Evolutionary conservation across 1,140 invertebrate species (phyloP).

Genomic region (Drosophila orena): DNA sequence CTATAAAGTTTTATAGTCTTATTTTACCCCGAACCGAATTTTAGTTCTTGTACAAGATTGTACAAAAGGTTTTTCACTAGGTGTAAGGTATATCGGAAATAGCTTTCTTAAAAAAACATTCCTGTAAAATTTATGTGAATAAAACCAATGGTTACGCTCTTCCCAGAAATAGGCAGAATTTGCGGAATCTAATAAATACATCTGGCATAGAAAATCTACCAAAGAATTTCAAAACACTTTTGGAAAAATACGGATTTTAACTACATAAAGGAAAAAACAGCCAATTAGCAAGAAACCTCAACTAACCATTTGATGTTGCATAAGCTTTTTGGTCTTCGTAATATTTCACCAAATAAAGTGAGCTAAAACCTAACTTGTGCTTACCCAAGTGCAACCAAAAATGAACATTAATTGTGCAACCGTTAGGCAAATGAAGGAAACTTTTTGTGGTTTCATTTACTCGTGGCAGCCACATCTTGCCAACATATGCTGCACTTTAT

Average conservation of each 20-base stretch:
- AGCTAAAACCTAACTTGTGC: constrained; percentile 5
- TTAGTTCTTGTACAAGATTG: too few relatives aligned
- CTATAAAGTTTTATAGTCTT: not conserved
- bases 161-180: too few relatives aligned
- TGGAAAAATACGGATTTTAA: too few relatives aligned
- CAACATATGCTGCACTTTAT: constrained; percentile 60
- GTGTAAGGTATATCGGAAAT: too few relatives aligned
- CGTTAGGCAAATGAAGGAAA: constrained; percentile 29
- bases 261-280: not conserved
- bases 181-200: too few relatives aligned
- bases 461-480: constrained; percentile 29
- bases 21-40: too few relatives aligned
- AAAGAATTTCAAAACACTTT: not conserved
- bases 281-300: not conserved
- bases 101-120: too few relatives aligned
- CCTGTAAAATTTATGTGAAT: too few relatives aligned
- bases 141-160: too few relatives aligned
- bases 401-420: constrained; percentile 24
- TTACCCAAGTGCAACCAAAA: constrained; percentile 9
- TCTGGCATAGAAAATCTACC: too few relatives aligned
- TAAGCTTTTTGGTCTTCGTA: constrained; percentile 7
- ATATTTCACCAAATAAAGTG: constrained; percentile 7
- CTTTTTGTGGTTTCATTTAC: constrained; percentile 37
- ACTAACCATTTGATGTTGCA: not conserved
- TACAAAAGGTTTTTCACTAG: too few relatives aligned